Evolutionary conservation across 2,113 vertebrate species (phyloP).

Genomic region (Stigmatopora argus): DNA sequence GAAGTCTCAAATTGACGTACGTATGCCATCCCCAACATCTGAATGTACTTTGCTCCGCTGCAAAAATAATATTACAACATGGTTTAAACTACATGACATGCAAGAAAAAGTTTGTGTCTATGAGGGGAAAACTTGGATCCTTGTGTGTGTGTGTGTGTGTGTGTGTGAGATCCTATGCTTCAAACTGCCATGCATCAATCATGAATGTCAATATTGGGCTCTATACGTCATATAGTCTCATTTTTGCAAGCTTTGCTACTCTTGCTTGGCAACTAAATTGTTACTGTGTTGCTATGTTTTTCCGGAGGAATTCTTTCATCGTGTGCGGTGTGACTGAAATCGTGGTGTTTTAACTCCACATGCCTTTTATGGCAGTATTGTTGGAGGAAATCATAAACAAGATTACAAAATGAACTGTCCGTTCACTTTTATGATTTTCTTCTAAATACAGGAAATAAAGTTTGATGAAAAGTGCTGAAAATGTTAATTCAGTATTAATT

Average conservation of each 20-base stretch:
- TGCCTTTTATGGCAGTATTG: not conserved
- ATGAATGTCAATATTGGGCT: not conserved
- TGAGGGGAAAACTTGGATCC: constrained; percentile 11
- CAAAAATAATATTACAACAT: not conserved
- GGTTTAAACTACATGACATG: not conserved
- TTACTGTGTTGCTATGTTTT: not conserved
- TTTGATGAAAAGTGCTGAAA: too few relatives aligned
- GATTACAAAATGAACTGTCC: too few relatives aligned
- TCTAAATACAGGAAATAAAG: too few relatives aligned
- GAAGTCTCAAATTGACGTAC: not conserved
- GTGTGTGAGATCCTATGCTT: not conserved
- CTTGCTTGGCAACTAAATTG: not conserved
- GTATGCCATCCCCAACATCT: not conserved
- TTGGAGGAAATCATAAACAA: not conserved
- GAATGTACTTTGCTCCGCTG: not conserved
- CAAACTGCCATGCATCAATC: not conserved
- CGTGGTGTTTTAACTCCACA: not conserved
- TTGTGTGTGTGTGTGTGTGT: constrained; percentile 6
- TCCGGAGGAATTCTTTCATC: not conserved
- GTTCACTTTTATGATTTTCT: too few relatives aligned
- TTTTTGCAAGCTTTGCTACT: not conserved
- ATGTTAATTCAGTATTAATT: too few relatives aligned
- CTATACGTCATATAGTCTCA: not conserved
- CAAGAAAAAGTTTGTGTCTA: not conserved
- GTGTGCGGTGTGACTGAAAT: not conserved